phyloP scores from a whole-genome alignment of 1,140 invertebrate species.

The Thaumatotibia leucotreta region DNA sequence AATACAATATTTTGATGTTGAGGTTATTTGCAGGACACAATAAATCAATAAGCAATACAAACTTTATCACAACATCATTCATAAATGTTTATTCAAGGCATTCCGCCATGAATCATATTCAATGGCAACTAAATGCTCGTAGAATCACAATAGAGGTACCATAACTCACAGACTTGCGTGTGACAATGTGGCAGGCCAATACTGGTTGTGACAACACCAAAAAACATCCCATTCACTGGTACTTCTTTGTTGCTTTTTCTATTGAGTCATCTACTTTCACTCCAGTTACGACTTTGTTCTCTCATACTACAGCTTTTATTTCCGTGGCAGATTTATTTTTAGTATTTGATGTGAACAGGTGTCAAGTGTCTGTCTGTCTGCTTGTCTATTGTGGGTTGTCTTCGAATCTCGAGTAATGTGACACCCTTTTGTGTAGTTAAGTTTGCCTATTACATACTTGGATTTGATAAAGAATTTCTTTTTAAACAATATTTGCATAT shows the following conservation, averaged over 20 bases:
- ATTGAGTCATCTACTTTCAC: background rate
- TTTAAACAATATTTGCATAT: background rate
- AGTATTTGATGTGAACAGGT: conserved; percentile 10
- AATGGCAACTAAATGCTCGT: conserved; percentile 12
- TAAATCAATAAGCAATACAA: background rate
- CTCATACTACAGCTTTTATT: background rate
- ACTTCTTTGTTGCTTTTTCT: conserved; percentile 9
- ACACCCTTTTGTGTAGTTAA: conserved; percentile 7
- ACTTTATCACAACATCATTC: background rate
- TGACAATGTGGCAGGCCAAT: conserved; percentile 5
- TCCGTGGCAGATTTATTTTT: background rate
- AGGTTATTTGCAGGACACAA: background rate
- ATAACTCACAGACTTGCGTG: background rate
- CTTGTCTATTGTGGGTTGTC: conserved; percentile 9
- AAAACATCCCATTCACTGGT: conserved; percentile 4
- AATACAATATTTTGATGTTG: background rate
- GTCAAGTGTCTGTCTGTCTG: conserved; percentile 7
- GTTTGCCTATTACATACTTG: conserved; percentile 8
- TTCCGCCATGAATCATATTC: background rate
- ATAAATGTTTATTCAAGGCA: conserved; percentile 6
- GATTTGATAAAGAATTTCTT: background rate
- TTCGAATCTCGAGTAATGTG: conserved; percentile 8
- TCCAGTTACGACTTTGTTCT: background rate
- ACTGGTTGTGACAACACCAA: conserved; percentile 11
- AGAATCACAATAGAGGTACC: background rate